Percentiles rank a stretch among this genome's conserved stretches.
These are phyloP conservation scores for Epinotia nisella DNA, from an alignment of 2,888 invertebrate genomes.

Conservation along the genomic window DNA sequence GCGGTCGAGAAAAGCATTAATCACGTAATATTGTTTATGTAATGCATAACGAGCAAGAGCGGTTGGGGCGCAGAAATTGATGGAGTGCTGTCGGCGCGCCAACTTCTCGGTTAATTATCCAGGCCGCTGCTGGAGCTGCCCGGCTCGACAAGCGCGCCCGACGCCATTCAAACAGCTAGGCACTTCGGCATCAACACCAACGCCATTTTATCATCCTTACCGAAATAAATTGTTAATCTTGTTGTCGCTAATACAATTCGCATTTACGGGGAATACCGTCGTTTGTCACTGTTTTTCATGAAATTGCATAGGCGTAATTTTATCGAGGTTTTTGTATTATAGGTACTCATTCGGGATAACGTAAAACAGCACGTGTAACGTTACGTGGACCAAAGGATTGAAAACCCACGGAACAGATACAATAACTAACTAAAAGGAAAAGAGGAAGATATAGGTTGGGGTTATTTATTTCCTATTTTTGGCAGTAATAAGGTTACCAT, in stretches of 20 bases:
- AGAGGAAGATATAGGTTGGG: too few relatives aligned
- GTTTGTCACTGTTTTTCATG: background rate
- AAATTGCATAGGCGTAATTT: background rate
- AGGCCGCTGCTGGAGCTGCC: conserved; percentile 47
- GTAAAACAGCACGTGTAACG: background rate
- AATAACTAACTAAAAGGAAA: too few relatives aligned
- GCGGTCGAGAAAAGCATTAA: conserved; percentile 75
- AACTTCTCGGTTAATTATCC: conserved; percentile 77
- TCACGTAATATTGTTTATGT: conserved; percentile 79
- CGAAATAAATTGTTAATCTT: background rate
- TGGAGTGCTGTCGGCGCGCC: conserved; percentile 74
- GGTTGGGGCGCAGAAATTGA: conserved; percentile 71
- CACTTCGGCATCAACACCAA: background rate
- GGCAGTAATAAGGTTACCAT: too few relatives aligned
- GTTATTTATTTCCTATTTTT: too few relatives aligned
- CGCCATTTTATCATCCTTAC: conserved; percentile 3
- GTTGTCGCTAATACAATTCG: background rate
- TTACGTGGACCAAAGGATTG: too few relatives aligned
- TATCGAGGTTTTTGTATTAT: background rate
- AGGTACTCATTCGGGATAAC: background rate
- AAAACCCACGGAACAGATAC: too few relatives aligned
- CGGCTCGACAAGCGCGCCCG: conserved; percentile 16
- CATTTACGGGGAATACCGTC: background rate
- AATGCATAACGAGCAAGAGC: conserved; percentile 66
- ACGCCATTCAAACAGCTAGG: background rate